Percentiles rank a stretch among this genome's conserved stretches.
Conservation (phyloP, 2,888 invertebrate genomes). For the Sinodicranocentrus sp. region DNA sequence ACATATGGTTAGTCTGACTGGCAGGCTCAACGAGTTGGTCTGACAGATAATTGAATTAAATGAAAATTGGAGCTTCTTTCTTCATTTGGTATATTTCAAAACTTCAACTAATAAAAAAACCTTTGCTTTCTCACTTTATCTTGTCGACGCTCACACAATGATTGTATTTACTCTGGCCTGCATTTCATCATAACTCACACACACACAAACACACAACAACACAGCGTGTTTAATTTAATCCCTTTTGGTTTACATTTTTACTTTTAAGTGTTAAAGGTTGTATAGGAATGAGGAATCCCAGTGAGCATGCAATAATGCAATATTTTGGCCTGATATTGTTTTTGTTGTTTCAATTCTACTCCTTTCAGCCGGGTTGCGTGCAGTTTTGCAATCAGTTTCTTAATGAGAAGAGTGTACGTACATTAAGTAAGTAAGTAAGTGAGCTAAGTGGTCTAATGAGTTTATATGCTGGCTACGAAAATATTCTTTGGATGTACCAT, state of each 20-base stretch:
- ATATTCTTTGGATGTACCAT: too few relatives aligned
- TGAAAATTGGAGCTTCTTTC: slow-evolving; percentile 31
- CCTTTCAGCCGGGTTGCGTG: slow-evolving; percentile 38
- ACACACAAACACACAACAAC: not conserved
- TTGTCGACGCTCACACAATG: too few relatives aligned
- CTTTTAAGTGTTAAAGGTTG: slow-evolving; percentile 20
- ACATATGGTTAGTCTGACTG: not conserved
- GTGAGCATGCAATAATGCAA: slow-evolving; percentile 22
- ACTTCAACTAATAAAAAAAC: not conserved
- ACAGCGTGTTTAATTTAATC: too few relatives aligned
- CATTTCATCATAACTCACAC: slow-evolving; percentile 25
- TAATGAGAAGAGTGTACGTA: slow-evolving; percentile 21
- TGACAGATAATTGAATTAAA: slow-evolving; percentile 31
- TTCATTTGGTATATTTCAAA: slow-evolving; percentile 8
- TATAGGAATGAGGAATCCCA: too few relatives aligned
- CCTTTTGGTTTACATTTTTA: too few relatives aligned
- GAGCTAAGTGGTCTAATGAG: slow-evolving; percentile 64
- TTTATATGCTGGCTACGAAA: too few relatives aligned
- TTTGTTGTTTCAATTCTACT: slow-evolving; percentile 1
- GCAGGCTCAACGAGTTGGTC: not conserved
- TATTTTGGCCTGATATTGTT: slow-evolving; percentile 16
- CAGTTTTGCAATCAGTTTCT: slow-evolving; percentile 44
- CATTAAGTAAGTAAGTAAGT: slow-evolving; percentile 54
- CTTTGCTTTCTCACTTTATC: slow-evolving; percentile 1
- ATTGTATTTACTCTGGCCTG: too few relatives aligned